phyloP scores from a whole-genome alignment of 2,888 invertebrate species.

The Macropis europaea region DNA sequence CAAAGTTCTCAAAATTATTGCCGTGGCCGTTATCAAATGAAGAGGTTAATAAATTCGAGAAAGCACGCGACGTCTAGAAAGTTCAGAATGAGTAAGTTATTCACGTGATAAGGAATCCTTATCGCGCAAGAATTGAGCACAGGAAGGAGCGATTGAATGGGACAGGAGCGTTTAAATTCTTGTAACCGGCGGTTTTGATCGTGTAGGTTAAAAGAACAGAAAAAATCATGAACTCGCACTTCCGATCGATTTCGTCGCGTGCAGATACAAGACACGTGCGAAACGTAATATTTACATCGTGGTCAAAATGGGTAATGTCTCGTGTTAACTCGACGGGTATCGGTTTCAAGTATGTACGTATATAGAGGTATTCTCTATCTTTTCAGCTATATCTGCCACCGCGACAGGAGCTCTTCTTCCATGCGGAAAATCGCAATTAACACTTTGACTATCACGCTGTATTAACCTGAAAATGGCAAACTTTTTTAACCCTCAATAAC shows the following conservation, averaged over 20 bases:
- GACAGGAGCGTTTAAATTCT: background rate
- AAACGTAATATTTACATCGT: conserved; percentile 14
- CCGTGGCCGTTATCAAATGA: too few relatives aligned
- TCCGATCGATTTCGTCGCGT: conserved; percentile 29
- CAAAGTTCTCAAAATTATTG: too few relatives aligned
- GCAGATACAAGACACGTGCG: conserved; percentile 21
- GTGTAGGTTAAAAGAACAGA: conserved; percentile 8
- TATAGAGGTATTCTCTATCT: too few relatives aligned
- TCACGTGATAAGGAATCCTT: background rate
- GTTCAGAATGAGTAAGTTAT: too few relatives aligned
- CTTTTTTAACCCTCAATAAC: too few relatives aligned
- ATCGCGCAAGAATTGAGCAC: background rate
- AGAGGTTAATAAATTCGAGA: too few relatives aligned
- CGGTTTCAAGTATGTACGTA: background rate
- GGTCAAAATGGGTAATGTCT: conserved; percentile 7
- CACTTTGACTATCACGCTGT: too few relatives aligned
- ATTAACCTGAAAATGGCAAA: too few relatives aligned
- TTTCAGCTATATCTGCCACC: too few relatives aligned
- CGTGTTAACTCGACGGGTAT: background rate
- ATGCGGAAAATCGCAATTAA: too few relatives aligned
- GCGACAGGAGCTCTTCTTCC: too few relatives aligned
- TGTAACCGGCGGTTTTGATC: background rate
- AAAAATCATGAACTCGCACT: conserved; percentile 4
- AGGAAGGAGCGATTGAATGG: background rate
- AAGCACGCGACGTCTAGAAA: too few relatives aligned